Conservation (phyloP, 2,113 vertebrate species). For the Heterotis niloticus region DNA sequence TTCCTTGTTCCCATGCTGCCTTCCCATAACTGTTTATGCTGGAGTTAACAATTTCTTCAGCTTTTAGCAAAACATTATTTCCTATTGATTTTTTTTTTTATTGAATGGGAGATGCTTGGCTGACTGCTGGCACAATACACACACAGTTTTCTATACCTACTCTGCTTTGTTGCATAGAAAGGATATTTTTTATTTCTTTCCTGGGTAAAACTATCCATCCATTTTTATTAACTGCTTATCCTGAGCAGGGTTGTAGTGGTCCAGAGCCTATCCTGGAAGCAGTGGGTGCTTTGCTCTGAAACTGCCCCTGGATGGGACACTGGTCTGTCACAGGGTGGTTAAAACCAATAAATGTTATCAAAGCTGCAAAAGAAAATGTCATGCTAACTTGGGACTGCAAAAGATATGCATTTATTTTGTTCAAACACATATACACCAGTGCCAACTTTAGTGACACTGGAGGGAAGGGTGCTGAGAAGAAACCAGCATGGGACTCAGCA, state of each 20-base stretch:
- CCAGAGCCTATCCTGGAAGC: no score
- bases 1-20: background rate
- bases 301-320: no score
- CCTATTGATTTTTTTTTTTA: conserved; percentile 11
- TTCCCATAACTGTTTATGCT: background rate
- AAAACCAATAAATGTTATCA: no score
- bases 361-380: background rate
- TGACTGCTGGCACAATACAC: background rate
- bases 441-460: conserved; percentile 29
- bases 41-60: background rate
- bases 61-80: conserved; percentile 11
- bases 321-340: no score
- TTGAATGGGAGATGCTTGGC: background rate
- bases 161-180: background rate
- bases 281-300: no score
- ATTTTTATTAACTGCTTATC: no score
- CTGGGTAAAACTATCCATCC: no score
- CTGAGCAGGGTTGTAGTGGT: no score
- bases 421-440: background rate
- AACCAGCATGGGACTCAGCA: conserved; percentile 27
- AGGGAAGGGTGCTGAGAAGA: conserved; percentile 25
- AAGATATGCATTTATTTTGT: conserved; percentile 1
- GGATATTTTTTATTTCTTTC: background rate
- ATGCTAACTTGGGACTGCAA: background rate
- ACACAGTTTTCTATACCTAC: background rate